Conservation (phyloP, 2,888 invertebrate genomes). For the Anodontia alba region DNA sequence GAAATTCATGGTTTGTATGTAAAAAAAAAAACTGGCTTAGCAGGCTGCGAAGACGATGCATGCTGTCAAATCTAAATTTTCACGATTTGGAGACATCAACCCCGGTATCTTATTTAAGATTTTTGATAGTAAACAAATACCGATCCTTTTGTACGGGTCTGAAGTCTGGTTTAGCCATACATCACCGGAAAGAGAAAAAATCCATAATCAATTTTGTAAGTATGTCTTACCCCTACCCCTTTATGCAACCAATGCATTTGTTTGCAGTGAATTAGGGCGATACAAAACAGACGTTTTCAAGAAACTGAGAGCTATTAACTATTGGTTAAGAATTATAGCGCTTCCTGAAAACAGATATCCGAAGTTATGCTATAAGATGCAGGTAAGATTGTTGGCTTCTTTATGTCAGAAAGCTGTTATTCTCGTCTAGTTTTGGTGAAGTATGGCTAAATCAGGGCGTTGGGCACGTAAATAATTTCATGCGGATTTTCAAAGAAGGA, state of each 20-base stretch:
- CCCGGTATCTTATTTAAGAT: neutral
- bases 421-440: neutral
- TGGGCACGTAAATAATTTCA: neutral
- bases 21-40: neutral
- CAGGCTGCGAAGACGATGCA: neutral
- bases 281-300: neutral
- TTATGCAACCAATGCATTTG: neutral
- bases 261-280: neutral
- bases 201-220: neutral
- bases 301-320: neutral
- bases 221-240: neutral
- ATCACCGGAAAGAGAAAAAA: slow-evolving; percentile 1
- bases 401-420: neutral
- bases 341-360: neutral
- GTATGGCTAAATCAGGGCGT: neutral
- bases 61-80: neutral
- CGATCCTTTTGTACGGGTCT: neutral
- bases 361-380: neutral
- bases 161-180: slow-evolving; percentile 2
- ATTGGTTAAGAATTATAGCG: neutral
- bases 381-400: neutral
- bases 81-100: neutral
- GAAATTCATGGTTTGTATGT: neutral
- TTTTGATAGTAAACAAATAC: slow-evolving; percentile 4
- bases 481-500: neutral